Conservation (phyloP, 2,888 invertebrate genomes). For the Masnerella sp. region DNA sequence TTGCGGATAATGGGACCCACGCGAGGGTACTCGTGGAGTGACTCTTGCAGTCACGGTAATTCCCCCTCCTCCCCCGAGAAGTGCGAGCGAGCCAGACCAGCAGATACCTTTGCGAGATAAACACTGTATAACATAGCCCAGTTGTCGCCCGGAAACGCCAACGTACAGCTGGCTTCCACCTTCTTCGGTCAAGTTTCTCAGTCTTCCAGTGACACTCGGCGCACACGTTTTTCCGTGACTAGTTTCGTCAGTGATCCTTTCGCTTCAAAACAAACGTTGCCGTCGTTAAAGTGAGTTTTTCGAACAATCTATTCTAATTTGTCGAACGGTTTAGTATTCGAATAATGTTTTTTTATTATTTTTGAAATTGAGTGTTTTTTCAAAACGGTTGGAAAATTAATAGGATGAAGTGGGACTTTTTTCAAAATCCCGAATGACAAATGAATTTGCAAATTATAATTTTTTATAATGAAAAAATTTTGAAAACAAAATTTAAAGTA, state of each 20-base stretch:
- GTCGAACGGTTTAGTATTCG: too few species aligned
- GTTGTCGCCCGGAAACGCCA: slow-evolving; percentile 67
- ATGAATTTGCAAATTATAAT: too few species aligned
- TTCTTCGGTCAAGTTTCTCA: slow-evolving; percentile 51
- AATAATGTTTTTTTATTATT: too few species aligned
- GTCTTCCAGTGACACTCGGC: slow-evolving; percentile 51
- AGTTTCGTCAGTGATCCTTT: slow-evolving; percentile 15
- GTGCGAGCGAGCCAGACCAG: slow-evolving; percentile 32
- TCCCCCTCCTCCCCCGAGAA: slow-evolving; percentile 47
- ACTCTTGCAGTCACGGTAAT: slow-evolving; percentile 36
- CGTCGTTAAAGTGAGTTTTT: slow-evolving; percentile 24
- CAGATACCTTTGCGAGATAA: slow-evolving; percentile 68
- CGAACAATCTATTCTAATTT: too few species aligned
- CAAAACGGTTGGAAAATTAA: too few species aligned
- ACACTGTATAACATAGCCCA: slow-evolving; percentile 66
- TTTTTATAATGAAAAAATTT: too few species aligned
- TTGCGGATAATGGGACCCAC: slow-evolving; percentile 44
- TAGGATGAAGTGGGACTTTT: too few species aligned
- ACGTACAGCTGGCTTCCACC: slow-evolving; percentile 62
- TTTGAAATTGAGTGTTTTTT: too few species aligned
- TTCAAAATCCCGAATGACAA: too few species aligned
- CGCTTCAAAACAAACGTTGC: too few species aligned
- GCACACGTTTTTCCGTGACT: slow-evolving; percentile 33
- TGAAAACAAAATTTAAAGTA: too few species aligned
- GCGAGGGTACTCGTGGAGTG: slow-evolving; percentile 41